Base-by-base conservation (phyloP, 2,113 vertebrate genomes). In the Tetrao urogallus region DNA sequence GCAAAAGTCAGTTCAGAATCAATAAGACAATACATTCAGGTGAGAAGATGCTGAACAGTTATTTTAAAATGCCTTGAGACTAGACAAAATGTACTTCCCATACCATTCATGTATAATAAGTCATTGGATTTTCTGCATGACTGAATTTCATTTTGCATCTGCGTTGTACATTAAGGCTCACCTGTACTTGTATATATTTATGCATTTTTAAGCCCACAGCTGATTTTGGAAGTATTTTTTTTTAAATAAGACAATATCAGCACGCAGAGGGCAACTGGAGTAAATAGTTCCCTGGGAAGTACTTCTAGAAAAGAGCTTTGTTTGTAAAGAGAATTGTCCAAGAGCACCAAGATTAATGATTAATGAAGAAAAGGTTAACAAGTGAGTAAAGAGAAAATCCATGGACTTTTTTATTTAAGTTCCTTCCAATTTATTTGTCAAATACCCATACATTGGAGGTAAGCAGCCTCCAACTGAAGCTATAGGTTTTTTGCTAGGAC, bases 51-150 rank as follows among this genome's bases (percentile, higher is more conserved):
- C 91, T 74, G 88, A 96, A 88, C 8, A 66, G 80, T 78, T 97
- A 78, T 90, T 92, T 86, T 94, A 40, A 92, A 96, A 90, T 81
- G 80, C 63, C 80, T 86, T 82, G 82, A 85, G 93, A 95, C 92
- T 88, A 95, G 70, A 82, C 15, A 92, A 95, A 95, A 93, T 79
- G 76, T 92, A 95, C 88, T 95, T 97, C 85, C 85, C 80, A 82
- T 56, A 83, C 80, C 34, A 84, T 94, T 90, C 76, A 81, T 86
- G 72, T 95, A 17, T 57, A 92, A 67, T 86, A 93, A 84, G 77
- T 60, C 24, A 6, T 40, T 57, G 93, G 73, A 8, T 70, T 95
- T 95, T 94, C 91, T 95, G 76, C 92, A 76, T 93, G 94, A 90
- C 24, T 93, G 85, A 88, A 79, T 88, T 94, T 90, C 80, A 88